Evolutionary conservation across 2,888 invertebrate genomes (phyloP), one percentile per base, ranked within the genome.

Genomic region (Dolomedes plantarius): DNA sequence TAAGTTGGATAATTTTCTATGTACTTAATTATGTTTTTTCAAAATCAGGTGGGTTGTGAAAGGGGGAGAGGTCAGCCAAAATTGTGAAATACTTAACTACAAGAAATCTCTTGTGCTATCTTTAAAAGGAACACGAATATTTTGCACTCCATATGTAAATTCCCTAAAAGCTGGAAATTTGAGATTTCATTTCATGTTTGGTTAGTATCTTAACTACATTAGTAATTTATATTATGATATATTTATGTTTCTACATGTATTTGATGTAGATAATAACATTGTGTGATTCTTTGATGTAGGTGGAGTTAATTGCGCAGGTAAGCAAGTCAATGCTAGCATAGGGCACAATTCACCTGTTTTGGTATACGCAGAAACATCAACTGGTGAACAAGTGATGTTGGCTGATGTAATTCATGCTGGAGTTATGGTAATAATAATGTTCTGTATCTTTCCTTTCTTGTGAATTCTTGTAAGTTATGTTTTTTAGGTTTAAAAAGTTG

Each of bases 141-240:
- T 90, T 9, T 91, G 91, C 83, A 90, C 91, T 0, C 90, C 90
- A 2, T 89, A 88, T 62, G 73, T 91, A 23, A 90, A 91, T 79
- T 88, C 90, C 6, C 86, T 88, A 28, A 82, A 89, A 27, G 90
- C 90, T 7, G 90, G 90, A 50, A 90, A 89, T 86, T 87, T 91
- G 5, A 87, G 90, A 19, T 91, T 91, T 83, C 87, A 90, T 79
- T 90, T 91, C 85, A 88, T 89, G 32, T 88, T 90, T 86, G 91
- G 91, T 91, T 89, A 86, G 90, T 78, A 16, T 56, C n/a, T 32
- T n/a, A 16, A 56, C 23, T 5, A 3, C 56, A 23, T 56, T 36
- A 9, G 9, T 73, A 29, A 27, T 23, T 28, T 69, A 0, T 23
- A 31, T 28, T 31, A 31, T 64, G 16, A 16, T 16, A 9, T 23